Conservation (phyloP, 2,888 invertebrate genomes). For the Syrista parreyssii region DNA sequence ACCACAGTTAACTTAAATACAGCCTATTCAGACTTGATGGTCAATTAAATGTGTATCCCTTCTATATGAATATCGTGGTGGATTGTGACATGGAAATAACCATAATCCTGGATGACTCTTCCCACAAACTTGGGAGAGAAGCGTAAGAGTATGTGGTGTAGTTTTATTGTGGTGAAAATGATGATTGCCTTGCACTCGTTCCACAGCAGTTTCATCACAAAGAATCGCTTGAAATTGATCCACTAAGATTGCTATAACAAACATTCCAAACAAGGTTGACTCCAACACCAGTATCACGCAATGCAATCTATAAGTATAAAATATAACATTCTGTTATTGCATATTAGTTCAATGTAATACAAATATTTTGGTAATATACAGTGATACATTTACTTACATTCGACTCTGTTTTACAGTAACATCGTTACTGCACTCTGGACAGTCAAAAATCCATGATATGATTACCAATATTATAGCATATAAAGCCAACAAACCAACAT, state of each 20-base stretch:
- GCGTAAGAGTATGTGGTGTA: conserved; percentile 72
- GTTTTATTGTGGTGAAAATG: conserved; percentile 69
- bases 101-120: conserved; percentile 78
- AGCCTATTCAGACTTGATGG: conserved; percentile 52
- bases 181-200: conserved; percentile 79
- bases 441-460: conserved; percentile 79
- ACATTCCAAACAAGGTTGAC: conserved; percentile 86
- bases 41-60: conserved; percentile 60
- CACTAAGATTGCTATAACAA: conserved; percentile 86
- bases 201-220: conserved; percentile 86
- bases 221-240: conserved; percentile 88
- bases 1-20: too few relatives aligned
- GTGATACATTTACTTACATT: conserved; percentile 71
- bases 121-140: conserved; percentile 83
- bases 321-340: conserved; percentile 7
- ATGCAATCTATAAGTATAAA: conserved; percentile 76
- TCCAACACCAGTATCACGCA: conserved; percentile 84
- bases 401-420: conserved; percentile 77
- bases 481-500: conserved; percentile 75
- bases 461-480: conserved; percentile 80
- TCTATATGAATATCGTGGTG: conserved; percentile 59
- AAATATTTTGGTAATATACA: conserved; percentile 10
- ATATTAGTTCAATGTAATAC: not conserved
- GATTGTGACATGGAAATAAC: conserved; percentile 75
- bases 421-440: conserved; percentile 74